phyloP scores from a whole-genome alignment of 2,797 vertebrate genomes.

The Eulemur mongoz region DNA sequence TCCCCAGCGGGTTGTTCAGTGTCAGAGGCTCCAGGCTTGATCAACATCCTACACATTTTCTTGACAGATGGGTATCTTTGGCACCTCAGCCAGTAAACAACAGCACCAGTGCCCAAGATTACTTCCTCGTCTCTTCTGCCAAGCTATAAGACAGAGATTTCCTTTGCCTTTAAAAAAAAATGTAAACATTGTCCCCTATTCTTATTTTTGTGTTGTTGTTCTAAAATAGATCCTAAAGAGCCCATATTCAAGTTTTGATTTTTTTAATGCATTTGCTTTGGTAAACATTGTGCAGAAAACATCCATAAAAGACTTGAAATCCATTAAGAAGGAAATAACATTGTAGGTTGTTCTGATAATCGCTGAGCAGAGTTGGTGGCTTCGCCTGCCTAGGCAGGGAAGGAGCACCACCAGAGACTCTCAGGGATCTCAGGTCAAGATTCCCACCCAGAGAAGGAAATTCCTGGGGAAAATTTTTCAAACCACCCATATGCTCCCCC shows the following conservation, averaged over 20 bases:
- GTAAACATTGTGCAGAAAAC: neutral
- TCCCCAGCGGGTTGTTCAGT: neutral
- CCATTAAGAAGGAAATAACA: neutral
- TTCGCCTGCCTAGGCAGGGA: neutral
- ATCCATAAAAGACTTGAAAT: neutral
- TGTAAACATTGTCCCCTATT: neutral
- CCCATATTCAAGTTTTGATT: neutral
- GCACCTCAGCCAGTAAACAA: slow-evolving; percentile 44
- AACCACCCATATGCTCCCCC: neutral
- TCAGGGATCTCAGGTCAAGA: neutral
- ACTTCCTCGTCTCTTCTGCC: slow-evolving; percentile 1
- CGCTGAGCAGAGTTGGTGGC: neutral
- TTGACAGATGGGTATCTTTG: slow-evolving; percentile 62
- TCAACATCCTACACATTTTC: slow-evolving; percentile 57
- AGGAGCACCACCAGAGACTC: neutral
- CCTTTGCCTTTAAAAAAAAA: slow-evolving; percentile 6
- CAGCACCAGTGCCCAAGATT: neutral
- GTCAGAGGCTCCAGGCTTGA: slow-evolving; percentile 59
- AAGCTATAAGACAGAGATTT: slow-evolving; percentile 26
- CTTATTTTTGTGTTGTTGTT: neutral
- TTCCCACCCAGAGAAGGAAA: neutral
- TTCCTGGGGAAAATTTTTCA: neutral
- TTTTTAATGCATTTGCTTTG: neutral
- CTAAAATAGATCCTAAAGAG: slow-evolving; percentile 48
- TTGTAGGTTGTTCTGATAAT: neutral